Evolutionary conservation across 2,797 vertebrate species (phyloP).

Genomic region (Siniperca undulata): DNA sequence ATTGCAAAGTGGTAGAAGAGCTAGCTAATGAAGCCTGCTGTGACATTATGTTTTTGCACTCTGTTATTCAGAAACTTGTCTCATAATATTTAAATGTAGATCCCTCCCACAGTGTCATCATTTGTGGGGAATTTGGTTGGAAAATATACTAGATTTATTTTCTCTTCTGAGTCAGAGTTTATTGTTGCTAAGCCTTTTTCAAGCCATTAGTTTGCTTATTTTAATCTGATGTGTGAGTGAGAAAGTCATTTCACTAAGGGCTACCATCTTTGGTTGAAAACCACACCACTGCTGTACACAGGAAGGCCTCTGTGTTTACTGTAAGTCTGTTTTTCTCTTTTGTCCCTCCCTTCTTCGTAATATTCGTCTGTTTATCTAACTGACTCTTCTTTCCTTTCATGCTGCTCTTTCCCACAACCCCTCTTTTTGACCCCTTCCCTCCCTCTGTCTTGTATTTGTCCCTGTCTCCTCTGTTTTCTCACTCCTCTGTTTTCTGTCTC

Average conservation of each 20-base stretch:
- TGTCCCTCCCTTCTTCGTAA: slow-evolving; percentile 44
- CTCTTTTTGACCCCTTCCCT: slow-evolving; percentile 59
- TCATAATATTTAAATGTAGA: not conserved
- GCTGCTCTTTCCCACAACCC: slow-evolving; percentile 76
- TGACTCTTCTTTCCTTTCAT: slow-evolving; percentile 67
- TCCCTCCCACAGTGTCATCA: no score
- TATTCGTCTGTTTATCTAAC: slow-evolving; percentile 75
- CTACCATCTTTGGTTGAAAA: slow-evolving; percentile 33
- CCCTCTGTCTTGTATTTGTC: slow-evolving; percentile 48
- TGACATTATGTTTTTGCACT: not conserved
- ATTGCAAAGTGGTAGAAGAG: not conserved
- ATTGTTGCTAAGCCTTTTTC: not conserved
- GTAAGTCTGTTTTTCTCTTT: slow-evolving; percentile 54
- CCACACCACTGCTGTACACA: not conserved
- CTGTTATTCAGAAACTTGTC: not conserved
- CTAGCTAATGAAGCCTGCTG: not conserved
- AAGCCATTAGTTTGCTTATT: slow-evolving; percentile 10
- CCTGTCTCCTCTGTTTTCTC: slow-evolving; percentile 36
- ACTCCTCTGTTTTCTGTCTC: no score
- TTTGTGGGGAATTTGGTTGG: not conserved
- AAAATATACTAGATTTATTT: not conserved
- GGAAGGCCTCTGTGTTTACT: slow-evolving; percentile 60
- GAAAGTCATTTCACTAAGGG: not conserved
- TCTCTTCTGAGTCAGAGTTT: not conserved
- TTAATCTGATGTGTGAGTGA: not conserved